Evolutionary conservation across 2,113 vertebrate species (phyloP), one percentile per base, ranked within the genome.

Genomic region (Mormyrus lacerda): DNA sequence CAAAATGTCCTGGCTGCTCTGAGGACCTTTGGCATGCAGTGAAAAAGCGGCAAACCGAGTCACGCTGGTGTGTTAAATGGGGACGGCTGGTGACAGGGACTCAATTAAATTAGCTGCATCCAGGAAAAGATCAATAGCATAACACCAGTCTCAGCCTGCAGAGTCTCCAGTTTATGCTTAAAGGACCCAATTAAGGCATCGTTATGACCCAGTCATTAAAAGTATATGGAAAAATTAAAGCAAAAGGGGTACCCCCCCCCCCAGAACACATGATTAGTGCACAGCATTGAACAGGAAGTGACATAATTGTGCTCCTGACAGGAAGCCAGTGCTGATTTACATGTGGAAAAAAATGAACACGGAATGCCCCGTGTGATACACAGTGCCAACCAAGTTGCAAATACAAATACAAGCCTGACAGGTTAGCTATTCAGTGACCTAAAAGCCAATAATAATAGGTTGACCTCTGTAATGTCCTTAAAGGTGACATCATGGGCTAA

Each of bases 11-110:
- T 95, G 95, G 94, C 93, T 91, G 73, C 90, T 86, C 47, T 90
- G 92, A 94, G 93, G 92, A 94, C 91, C 93, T 95, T 95, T 95
- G 95, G 95, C 96, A 96, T 95, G 96, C 95, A 95, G 91, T 94
- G 93, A 95, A 85, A 96, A 95, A 95, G 94, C 94, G 95, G 94
- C 93, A 92, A 93, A 93, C 91, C 91, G 92, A 93, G 92, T 91
- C 91, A 90, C 90, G 92, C 92, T 90, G 89, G 89, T 39, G n/a
- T 65, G 92, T 89, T 19, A 61, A 53, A 86, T 58, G 17, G 27
- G 82, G 44, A 53, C 8, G n/a, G 31, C 47, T 44, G 21, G 50
- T 17, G 19, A n/a, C 35, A 42, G 89, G 31, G 10, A 73, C 21
- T 42, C 24, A 91, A 13, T 44, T 47, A 82, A 42, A 87, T 58